Conservation (phyloP, 35 echinoderm and acorn worm genomes). For the Acanthaster planci region DNA sequence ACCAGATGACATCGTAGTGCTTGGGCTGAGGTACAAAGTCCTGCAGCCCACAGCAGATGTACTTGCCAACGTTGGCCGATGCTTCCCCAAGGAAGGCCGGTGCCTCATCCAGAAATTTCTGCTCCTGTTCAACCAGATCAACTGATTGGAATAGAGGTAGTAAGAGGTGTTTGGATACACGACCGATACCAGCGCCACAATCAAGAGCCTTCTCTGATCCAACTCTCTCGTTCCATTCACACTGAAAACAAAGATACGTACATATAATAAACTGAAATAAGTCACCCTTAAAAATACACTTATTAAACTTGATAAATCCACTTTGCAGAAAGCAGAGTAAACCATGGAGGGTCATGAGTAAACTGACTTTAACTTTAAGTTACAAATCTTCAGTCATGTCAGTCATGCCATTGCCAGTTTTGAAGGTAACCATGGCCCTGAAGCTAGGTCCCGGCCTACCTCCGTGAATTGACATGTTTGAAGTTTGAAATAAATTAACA, state of each 20-base stretch:
- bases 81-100: slow-evolving; percentile 55
- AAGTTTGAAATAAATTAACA: no score
- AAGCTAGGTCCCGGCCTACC: no score
- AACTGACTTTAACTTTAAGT: no score
- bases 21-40: slow-evolving; percentile 67
- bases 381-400: no score
- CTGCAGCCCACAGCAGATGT: slow-evolving; percentile 78
- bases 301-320: no score
- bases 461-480: no score
- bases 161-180: slow-evolving; percentile 84
- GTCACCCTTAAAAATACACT: neutral
- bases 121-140: slow-evolving; percentile 82
- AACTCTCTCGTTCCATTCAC: slow-evolving; percentile 73
- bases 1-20: slow-evolving; percentile 92
- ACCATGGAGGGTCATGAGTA: no score
- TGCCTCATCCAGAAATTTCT: slow-evolving; percentile 80
- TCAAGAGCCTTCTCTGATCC: slow-evolving; percentile 73
- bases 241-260: slow-evolving; percentile 39
- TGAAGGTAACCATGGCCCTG: no score
- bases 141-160: slow-evolving; percentile 78
- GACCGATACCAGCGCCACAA: slow-evolving; percentile 90
- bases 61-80: slow-evolving; percentile 53
- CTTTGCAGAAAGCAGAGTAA: no score
- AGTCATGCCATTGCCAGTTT: no score
- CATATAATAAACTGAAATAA: neutral